Evolutionary conservation across 1,140 invertebrate species (phyloP).

Genomic region (Ptiloglossa arizonensis): DNA sequence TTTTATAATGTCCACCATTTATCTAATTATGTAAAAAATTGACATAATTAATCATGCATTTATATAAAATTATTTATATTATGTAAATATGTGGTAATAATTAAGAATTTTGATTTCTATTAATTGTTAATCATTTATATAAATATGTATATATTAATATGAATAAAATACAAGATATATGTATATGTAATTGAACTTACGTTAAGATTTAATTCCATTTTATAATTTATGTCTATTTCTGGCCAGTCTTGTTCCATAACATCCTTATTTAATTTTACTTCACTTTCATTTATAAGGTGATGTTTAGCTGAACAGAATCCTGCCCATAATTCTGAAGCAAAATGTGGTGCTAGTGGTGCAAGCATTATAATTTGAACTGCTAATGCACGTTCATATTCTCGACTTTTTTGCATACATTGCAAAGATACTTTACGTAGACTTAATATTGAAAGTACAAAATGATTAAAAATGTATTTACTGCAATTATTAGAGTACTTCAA

Average conservation of each 20-base stretch:
- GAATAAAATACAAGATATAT: background rate
- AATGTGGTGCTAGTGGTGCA: constrained; percentile 93
- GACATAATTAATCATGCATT: constrained; percentile 41
- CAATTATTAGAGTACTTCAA: constrained; percentile 17
- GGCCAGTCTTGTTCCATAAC: constrained; percentile 92
- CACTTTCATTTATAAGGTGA: constrained; percentile 77
- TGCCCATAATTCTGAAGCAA: constrained; percentile 94
- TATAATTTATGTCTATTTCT: constrained; percentile 87
- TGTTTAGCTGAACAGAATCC: constrained; percentile 86
- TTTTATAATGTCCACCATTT: constrained; percentile 82
- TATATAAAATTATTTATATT: constrained; percentile 12
- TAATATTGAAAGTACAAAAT: background rate
- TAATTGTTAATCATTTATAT: background rate
- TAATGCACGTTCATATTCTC: constrained; percentile 90
- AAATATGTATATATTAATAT: background rate
- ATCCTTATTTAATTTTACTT: constrained; percentile 85
- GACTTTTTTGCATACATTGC: constrained; percentile 85
- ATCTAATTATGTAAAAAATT: constrained; percentile 73
- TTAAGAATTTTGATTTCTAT: background rate
- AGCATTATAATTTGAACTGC: constrained; percentile 92
- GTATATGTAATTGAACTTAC: constrained; percentile 76
- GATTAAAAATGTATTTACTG: background rate
- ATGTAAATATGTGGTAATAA: background rate
- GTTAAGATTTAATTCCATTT: constrained; percentile 85
- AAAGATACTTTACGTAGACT: constrained; percentile 82